Evolutionary conservation across 2,113 vertebrate species (phyloP), one percentile per base, ranked within the genome.

Genomic region (Pteruthius melanotis): DNA sequence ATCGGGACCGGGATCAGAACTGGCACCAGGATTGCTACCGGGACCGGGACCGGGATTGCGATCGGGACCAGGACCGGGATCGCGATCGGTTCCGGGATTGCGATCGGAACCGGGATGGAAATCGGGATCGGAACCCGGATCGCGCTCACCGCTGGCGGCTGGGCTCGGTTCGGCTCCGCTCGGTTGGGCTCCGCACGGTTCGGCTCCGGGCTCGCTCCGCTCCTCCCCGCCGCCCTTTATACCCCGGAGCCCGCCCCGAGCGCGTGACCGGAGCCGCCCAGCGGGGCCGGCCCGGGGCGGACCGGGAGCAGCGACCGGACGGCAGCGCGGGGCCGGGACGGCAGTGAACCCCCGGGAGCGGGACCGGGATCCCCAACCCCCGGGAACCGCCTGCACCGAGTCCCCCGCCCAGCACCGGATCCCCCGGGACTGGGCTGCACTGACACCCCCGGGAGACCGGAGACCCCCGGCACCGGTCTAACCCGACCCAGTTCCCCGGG

Each of bases 251-350:
- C 82, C 93, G 49, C 90, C 93, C 90, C 86, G 70, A 30, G 72
- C 72, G 56, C 93, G 94, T 93, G 87, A 95, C 83, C 90, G 78
- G 90, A 35, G 50, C 90, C 94, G 87, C 93, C 90, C 90, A 8
- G 6, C 71, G 90, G 93, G 93, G 93, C 86, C 82, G 86, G 54
- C 31, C 70, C 86, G 81, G 72, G 92, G 88, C 77, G 92, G 47
- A 3, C 57, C 70, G 77, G 90, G 90, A 72, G 76, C 85, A 57
- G 28, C 90, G 89, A 94, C 76, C 56, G 23, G 15, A 9, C 9
- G 52, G 39, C 53, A 37, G 44, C 59, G 30, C 26, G 71, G 57
- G 47, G 40, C 53, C 54, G 30, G 35, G 24, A 4, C 27, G 11
- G 49, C 40, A 16, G 27, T 26, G 21, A 44, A 30, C 7, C 37